A percentile compares a stretch with the other conserved stretches of the same genome.
Evolutionary conservation across 2,888 invertebrate genomes (phyloP).

Genomic region (Phaonia tiefii): DNA sequence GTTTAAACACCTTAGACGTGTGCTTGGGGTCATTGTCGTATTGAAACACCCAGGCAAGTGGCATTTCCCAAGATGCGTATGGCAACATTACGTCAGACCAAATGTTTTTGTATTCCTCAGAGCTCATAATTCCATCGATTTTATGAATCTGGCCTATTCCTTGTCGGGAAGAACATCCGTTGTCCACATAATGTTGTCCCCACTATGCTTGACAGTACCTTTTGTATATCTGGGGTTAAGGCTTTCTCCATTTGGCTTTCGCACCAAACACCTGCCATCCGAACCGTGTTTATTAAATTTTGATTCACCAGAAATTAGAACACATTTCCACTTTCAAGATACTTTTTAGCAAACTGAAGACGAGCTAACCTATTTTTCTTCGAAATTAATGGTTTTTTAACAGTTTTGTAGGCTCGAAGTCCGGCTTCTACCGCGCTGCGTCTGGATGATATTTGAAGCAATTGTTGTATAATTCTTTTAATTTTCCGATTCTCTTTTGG

Average conservation of each 20-base stretch:
- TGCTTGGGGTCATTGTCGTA: too few relatives aligned
- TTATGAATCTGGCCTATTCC: neutral
- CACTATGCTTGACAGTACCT: too few relatives aligned
- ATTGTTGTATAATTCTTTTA: constrained; percentile 12
- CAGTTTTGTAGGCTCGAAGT: neutral
- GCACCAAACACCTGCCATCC: too few relatives aligned
- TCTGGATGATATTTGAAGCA: neutral
- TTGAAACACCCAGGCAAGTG: neutral
- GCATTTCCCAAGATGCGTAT: neutral
- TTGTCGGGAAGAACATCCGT: neutral
- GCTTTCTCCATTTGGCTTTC: neutral
- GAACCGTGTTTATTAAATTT: too few relatives aligned
- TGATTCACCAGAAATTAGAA: neutral
- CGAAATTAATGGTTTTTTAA: neutral
- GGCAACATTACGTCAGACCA: too few relatives aligned
- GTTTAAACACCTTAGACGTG: too few relatives aligned
- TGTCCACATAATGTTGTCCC: neutral
- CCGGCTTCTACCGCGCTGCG: constrained; percentile 5
- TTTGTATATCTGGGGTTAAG: too few relatives aligned
- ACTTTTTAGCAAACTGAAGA: neutral
- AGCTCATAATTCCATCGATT: neutral
- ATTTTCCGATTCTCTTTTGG: constrained; percentile 3
- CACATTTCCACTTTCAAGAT: neutral
- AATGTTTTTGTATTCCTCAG: too few relatives aligned
- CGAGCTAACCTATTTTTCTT: neutral